Evolutionary conservation across 2,888 invertebrate species (phyloP), one percentile per base, ranked within the genome.

Genomic region (Drosophila pseudotalamancana): DNA sequence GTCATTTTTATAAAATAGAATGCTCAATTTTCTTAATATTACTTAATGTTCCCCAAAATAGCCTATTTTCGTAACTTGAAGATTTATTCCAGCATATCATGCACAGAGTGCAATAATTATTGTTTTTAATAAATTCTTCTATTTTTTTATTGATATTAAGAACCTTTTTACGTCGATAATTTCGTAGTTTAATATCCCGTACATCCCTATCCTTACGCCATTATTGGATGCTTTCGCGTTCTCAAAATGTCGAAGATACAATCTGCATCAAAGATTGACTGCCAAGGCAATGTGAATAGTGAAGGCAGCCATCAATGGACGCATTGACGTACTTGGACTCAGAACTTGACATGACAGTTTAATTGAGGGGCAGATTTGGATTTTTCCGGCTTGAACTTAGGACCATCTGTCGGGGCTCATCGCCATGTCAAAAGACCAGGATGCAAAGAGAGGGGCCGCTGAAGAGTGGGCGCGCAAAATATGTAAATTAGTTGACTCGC

Each of bases 341-440:
- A 70, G 85, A 62, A 73, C 78, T 78, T 84, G 83, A 84, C 83
- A 79, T 87, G 83, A 72, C 83, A 87, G 77, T 81, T 87, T 74
- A 83, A 84, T 87, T 85, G 83, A 71, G 76, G 70, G 61, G 65
- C 60, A 65, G 54, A 55, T 39, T 12, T 39, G 21, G 23, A 37
- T 23, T 23, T n/a, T 12, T 35, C 19, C 32, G n/a, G n/a, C 31
- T 21, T 1, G 31, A 9, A 9, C 31, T 21, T 1, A 21, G 6
- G 31, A 42, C 9, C 6, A 9, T 43, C 40, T 48, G 16, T 16
- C 21, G 16, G 9, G 23, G 48, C 35, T 31, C 23, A 27, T 12
- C 27, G 14, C 14, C 37, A 19, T 32, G 43, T 45, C 40, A 45
- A 40, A 29, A 25, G 29, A 37, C 27, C 31, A 27, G 50, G 40